Conservation (phyloP, 1,140 invertebrate genomes). For the Drosophila hydei region DNA sequence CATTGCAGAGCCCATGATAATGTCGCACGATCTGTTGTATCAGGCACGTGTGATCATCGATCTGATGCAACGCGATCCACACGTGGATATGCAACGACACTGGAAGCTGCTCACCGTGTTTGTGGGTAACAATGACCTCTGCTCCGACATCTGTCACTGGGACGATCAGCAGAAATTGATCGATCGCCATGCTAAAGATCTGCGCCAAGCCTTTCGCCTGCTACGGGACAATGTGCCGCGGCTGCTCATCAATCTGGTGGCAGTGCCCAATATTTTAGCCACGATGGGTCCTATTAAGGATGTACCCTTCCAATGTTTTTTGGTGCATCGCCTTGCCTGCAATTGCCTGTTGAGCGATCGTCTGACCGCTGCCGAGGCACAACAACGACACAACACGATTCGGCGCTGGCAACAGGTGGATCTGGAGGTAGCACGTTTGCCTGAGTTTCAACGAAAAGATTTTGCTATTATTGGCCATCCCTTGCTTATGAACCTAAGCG, state of each 20-base stretch:
- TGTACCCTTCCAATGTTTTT: constrained; percentile 77
- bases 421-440: constrained; percentile 72
- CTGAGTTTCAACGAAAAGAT: constrained; percentile 77
- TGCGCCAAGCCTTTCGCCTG: constrained; percentile 57
- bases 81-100: constrained; percentile 86
- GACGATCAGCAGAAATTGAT: constrained; percentile 43
- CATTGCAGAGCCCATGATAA: constrained; percentile 86
- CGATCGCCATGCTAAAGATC: constrained; percentile 61
- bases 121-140: constrained; percentile 90
- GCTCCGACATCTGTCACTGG: constrained; percentile 86
- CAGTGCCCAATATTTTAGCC: constrained; percentile 67
- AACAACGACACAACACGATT: constrained; percentile 75
- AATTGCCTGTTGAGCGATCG: constrained; percentile 85
- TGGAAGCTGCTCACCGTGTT: constrained; percentile 90
- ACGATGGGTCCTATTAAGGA: constrained; percentile 65
- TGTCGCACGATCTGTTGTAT: constrained; percentile 86
- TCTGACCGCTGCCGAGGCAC: constrained; percentile 40
- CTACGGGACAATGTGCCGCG: constrained; percentile 73
- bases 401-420: constrained; percentile 83
- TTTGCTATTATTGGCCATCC: constrained; percentile 88
- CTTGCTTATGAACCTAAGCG: constrained; percentile 74
- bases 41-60: constrained; percentile 87
- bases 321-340: constrained; percentile 84
- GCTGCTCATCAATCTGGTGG: constrained; percentile 68
- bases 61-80: constrained; percentile 86